Percentiles rank a stretch among this genome's conserved stretches.
Conservation (phyloP, 1,140 invertebrate species). For the Elysia chlorotica region DNA sequence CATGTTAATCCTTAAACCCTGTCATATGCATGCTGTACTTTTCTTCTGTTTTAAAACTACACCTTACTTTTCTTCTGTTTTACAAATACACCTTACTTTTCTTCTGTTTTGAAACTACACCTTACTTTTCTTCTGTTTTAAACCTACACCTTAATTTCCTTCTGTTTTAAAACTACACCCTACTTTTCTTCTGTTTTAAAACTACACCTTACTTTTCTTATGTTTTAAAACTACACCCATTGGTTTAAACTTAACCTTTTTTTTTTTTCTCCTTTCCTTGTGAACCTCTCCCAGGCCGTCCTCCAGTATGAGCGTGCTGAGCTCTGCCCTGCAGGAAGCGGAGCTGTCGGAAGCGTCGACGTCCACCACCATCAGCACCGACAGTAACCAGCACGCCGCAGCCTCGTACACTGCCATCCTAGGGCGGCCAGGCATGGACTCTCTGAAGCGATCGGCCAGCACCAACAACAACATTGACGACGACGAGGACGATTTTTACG, state of each 20-base stretch:
- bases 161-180: neutral
- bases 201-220: neutral
- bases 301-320: too few relatives aligned
- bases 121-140: neutral
- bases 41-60: too few relatives aligned
- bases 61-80: neutral
- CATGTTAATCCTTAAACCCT: too few relatives aligned
- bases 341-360: slow-evolving; percentile 2
- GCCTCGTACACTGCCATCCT: neutral
- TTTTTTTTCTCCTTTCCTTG: too few relatives aligned
- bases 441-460: slow-evolving; percentile 21
- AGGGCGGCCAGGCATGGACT: slow-evolving; percentile 36
- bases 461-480: too few relatives aligned
- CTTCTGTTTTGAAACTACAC: neutral
- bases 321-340: too few relatives aligned
- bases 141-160: neutral
- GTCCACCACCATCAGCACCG: slow-evolving; percentile 21
- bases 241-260: too few relatives aligned
- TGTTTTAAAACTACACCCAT: too few relatives aligned
- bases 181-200: neutral
- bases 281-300: too few relatives aligned
- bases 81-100: neutral
- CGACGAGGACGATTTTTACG: too few relatives aligned
- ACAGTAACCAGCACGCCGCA: neutral
- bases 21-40: too few relatives aligned